Percentiles rank a stretch among this genome's conserved stretches.
Conservation (phyloP, 2,113 vertebrate species). For the Hipposideros armiger region DNA sequence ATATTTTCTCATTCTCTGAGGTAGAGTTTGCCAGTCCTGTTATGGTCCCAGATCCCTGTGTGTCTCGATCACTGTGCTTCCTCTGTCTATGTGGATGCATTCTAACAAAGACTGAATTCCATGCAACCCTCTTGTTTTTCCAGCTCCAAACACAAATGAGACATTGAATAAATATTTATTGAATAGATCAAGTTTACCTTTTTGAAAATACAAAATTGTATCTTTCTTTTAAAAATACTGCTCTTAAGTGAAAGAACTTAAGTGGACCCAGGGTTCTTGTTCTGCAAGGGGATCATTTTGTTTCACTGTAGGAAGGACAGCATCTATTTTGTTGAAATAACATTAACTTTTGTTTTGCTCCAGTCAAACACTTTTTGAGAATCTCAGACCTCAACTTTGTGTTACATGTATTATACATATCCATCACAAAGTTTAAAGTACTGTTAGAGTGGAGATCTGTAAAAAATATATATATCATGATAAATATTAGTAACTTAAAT, state of each 20-base stretch:
- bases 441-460: not conserved
- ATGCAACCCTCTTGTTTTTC: not conserved
- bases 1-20: not conserved
- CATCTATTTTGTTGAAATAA: not conserved
- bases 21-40: fast-evolving
- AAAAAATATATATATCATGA: too few species aligned
- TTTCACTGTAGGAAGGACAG: not conserved
- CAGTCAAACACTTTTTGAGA: not conserved
- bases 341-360: not conserved
- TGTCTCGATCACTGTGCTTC: not conserved
- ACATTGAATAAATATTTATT: not conserved
- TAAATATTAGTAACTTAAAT: not conserved
- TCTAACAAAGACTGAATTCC: not conserved
- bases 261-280: not conserved
- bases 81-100: not conserved
- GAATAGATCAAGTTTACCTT: not conserved
- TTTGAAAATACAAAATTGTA: not conserved
- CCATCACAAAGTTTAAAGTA: not conserved
- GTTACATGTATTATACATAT: not conserved
- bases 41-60: not conserved
- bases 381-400: not conserved
- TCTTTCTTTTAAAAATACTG: not conserved
- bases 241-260: not conserved
- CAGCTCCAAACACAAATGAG: not conserved
- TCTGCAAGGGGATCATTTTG: not conserved